Percentiles rank a stretch among this genome's conserved stretches.
Evolutionary conservation across 2,113 vertebrate genomes (phyloP).

Genomic region (Psilopogon haemacephalus): DNA sequence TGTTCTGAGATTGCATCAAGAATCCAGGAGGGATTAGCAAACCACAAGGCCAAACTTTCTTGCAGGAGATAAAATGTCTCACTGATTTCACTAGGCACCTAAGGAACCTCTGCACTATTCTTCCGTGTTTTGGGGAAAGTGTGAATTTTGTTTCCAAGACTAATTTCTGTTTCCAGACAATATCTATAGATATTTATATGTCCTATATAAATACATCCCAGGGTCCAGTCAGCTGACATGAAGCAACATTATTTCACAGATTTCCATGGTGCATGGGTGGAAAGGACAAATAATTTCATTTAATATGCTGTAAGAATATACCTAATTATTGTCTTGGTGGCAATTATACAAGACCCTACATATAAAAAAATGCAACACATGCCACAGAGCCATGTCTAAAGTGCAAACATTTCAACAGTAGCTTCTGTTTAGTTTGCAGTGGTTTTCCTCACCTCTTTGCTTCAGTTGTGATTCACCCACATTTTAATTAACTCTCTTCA

Average conservation of each 20-base stretch:
- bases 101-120: not conserved
- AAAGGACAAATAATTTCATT: not conserved
- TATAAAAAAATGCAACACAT: not conserved
- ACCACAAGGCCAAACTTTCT: not conserved
- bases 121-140: not conserved
- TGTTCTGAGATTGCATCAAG: not conserved
- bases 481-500: not conserved
- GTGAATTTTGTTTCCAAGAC: not conserved
- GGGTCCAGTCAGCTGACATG: not conserved
- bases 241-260: not conserved
- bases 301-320: not conserved
- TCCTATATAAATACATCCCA: not conserved
- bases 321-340: not conserved
- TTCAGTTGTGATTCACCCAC: not conserved
- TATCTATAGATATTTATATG: not conserved
- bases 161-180: not conserved
- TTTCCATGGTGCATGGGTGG: not conserved
- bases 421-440: not conserved
- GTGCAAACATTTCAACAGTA: not conserved
- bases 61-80: not conserved
- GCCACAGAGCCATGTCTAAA: not conserved
- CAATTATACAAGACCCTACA: not conserved
- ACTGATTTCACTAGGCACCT: not conserved
- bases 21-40: not conserved
- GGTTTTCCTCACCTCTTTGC: not conserved